These are phyloP conservation scores for Lepidocyrtoides sp. DNA, from an alignment of 2,888 invertebrate genomes.

Conservation along the genomic window DNA sequence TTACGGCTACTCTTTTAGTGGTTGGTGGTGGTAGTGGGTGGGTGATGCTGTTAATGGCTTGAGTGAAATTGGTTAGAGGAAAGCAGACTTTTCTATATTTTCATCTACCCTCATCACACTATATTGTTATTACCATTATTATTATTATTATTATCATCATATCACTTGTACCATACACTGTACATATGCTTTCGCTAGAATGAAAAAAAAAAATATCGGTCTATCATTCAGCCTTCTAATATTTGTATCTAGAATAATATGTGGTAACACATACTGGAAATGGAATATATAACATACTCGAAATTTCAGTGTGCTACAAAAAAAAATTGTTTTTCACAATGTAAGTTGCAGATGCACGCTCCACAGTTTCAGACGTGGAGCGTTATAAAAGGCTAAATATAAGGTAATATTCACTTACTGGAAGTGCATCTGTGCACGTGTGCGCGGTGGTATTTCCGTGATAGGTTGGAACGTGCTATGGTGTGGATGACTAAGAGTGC, in stretches of 20 bases:
- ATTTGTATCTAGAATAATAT: too few species aligned
- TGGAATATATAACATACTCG: neutral
- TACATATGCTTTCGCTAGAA: too few species aligned
- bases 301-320: neutral
- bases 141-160: too few species aligned
- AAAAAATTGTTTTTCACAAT: neutral
- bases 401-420: neutral
- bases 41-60: conserved; percentile 51
- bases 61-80: conserved; percentile 35
- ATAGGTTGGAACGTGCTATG: neutral
- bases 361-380: neutral
- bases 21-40: conserved; percentile 38
- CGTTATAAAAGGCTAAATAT: neutral
- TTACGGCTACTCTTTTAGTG: conserved; percentile 52
- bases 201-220: neutral
- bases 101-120: neutral
- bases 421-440: conserved; percentile 11
- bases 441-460: neutral
- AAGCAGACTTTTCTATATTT: conserved; percentile 71
- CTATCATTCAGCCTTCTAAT: neutral
- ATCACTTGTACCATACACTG: too few species aligned
- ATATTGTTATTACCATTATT: neutral
- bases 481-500: conserved; percentile 40
- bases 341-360: conserved; percentile 17
- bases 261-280: too few species aligned